These are phyloP conservation scores for Microctenopoma lineatum DNA, from an alignment of 2,797 vertebrate species.

Conservation along the genomic window DNA sequence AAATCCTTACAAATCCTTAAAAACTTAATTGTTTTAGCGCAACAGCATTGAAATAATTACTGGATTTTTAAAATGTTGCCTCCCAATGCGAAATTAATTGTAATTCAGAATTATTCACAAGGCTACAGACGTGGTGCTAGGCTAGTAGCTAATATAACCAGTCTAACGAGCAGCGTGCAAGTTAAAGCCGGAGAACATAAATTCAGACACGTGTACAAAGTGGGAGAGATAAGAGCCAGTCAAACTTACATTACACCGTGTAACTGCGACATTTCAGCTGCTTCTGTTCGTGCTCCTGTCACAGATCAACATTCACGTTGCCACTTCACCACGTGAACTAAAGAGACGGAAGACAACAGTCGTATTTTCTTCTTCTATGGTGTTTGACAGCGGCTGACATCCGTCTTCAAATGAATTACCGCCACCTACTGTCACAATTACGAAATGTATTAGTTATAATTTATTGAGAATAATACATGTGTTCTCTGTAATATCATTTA, in stretches of 20 bases:
- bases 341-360: constrained; percentile 45
- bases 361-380: fast-evolving
- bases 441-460: too few species aligned
- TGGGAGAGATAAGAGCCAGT: fast-evolving
- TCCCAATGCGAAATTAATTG: too few species aligned
- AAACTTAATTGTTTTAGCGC: too few species aligned
- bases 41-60: too few species aligned
- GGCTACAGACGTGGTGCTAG: constrained; percentile 1
- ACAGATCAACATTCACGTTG: not conserved
- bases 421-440: constrained; percentile 1
- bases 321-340: constrained; percentile 56
- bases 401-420: not conserved
- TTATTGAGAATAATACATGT: too few species aligned
- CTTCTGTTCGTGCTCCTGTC: not conserved
- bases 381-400: not conserved
- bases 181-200: fast-evolving
- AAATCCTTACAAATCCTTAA: too few species aligned
- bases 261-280: constrained; percentile 67
- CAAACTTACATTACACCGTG: constrained; percentile 74
- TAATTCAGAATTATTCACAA: too few species aligned
- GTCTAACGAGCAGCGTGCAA: not conserved
- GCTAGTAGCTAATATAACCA: not conserved
- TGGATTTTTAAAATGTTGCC: too few species aligned
- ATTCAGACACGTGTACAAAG: not conserved
- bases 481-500: too few species aligned